Evolutionary conservation across 2,888 invertebrate genomes (phyloP).

Genomic region (Habroteleia sp.): DNA sequence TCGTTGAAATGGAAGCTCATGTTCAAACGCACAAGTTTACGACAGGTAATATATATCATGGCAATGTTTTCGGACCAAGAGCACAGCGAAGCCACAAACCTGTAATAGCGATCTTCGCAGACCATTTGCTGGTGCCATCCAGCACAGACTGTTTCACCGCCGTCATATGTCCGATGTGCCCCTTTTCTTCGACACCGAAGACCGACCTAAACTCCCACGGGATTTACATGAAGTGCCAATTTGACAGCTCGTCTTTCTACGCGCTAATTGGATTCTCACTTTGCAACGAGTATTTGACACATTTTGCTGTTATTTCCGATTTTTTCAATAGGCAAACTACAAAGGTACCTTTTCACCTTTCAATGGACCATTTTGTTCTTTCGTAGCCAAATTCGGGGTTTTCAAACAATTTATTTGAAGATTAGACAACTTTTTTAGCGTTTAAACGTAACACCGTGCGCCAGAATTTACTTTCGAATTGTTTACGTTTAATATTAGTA

Average conservation of each 20-base stretch:
- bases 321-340: too few species aligned
- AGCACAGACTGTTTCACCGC: slow-evolving; percentile 99
- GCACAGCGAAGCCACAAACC: slow-evolving; percentile 83
- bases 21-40: slow-evolving; percentile 61
- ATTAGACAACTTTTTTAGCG: too few species aligned
- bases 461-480: too few species aligned
- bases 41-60: slow-evolving; percentile 61
- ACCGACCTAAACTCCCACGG: slow-evolving; percentile 89
- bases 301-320: slow-evolving; percentile 16
- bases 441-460: too few species aligned
- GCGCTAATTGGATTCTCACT: neutral
- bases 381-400: too few species aligned
- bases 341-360: too few species aligned
- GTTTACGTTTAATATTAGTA: too few species aligned
- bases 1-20: slow-evolving; percentile 62
- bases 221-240: slow-evolving; percentile 74
- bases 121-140: slow-evolving; percentile 99
- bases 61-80: slow-evolving; percentile 64
- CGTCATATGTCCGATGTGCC: slow-evolving; percentile 97
- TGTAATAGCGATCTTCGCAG: slow-evolving; percentile 99
- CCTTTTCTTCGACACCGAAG: slow-evolving; percentile 97
- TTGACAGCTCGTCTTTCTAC: slow-evolving; percentile 67
- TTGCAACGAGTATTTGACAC: slow-evolving; percentile 26
- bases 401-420: too few species aligned
- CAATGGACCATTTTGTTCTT: too few species aligned